These are phyloP conservation scores for Iselma pallidipennis DNA, from an alignment of 2,888 invertebrate genomes.

Conservation along the genomic window DNA sequence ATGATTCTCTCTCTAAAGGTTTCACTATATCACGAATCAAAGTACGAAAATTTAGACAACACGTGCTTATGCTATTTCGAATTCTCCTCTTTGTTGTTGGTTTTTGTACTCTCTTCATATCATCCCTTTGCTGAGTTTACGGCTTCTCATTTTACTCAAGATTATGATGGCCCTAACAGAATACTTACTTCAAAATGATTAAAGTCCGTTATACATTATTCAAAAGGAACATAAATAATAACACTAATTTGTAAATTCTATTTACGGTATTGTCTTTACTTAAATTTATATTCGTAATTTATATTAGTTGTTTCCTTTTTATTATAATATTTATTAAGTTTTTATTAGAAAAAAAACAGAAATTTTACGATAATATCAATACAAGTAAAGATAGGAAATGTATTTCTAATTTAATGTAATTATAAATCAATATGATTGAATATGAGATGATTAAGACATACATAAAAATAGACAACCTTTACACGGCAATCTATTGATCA, in stretches of 20 bases:
- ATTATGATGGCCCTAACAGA: slow-evolving; percentile 13
- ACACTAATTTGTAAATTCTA: slow-evolving; percentile 10
- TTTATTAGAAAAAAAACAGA: too few species aligned
- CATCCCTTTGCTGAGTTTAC: slow-evolving; percentile 6
- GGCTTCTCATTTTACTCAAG: slow-evolving; percentile 12
- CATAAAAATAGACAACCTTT: background rate
- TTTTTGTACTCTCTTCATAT: slow-evolving; percentile 1
- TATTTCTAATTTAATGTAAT: background rate
- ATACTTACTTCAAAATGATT: slow-evolving; percentile 12
- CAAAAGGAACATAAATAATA: slow-evolving; percentile 14
- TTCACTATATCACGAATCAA: background rate
- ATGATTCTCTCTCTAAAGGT: background rate
- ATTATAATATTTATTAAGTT: too few species aligned
- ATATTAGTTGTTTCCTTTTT: too few species aligned
- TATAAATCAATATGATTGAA: background rate
- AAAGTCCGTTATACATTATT: slow-evolving; percentile 16
- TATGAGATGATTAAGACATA: background rate
- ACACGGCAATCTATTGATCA: background rate
- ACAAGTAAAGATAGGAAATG: background rate
- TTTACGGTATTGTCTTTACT: background rate
- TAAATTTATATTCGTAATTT: slow-evolving; percentile 8
- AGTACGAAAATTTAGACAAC: slow-evolving; percentile 13
- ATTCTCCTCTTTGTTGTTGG: slow-evolving; percentile 2
- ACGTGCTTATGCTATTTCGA: slow-evolving; percentile 9
- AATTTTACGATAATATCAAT: background rate